Base-by-base conservation (phyloP, 2,797 vertebrate species). In the Mormyrus proboscirostris region DNA sequence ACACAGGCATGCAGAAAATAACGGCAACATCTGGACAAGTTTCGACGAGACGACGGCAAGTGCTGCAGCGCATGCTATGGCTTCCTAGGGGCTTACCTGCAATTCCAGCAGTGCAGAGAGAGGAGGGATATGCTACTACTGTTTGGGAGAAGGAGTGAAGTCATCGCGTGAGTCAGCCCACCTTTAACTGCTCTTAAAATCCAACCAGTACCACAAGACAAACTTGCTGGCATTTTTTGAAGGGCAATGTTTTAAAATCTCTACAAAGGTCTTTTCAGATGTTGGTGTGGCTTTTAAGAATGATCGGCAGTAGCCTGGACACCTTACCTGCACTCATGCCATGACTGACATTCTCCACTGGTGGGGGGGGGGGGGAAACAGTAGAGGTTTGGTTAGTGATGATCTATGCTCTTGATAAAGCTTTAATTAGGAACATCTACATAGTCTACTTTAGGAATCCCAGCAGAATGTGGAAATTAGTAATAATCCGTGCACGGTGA, bases 301-400 rank as follows among this genome's bases (percentile, higher is more conserved):
- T 25, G 29, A 53, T 53, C 25, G 4, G 5, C 14, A 86, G 41
- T 47, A n/a, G 16, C 38, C 29, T 55, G 16, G 25, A 57, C 9
- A 16, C 22, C 90, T 95, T 94, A 97, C 96, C 96, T 96, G 96
- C 94, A 69, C 96, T 95, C 89, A 95, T 94, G 93, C 89, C 93
- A 90, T 87, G 93, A 92, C 95, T 96, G 86, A 96, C 95, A 89
- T 96, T 96, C 93, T 96, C 96, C 96, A 97, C 96, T 97, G 90
- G 82, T 93, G 92, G 33, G 59, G 41, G 19, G 92, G 57, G 91
- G 82, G n/a, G 16, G 59, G 8, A 44, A 86, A 33, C n/a, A 53
- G 47, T 41, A 53, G 47, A 8, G 22, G 83, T 51, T 25, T 86
- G 47, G 44, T 49, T 86, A 86, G n/a, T 50, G 41, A 49, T 44